Evolutionary conservation across 2,113 vertebrate species (phyloP).

Genomic region (Carlito syrichta): DNA sequence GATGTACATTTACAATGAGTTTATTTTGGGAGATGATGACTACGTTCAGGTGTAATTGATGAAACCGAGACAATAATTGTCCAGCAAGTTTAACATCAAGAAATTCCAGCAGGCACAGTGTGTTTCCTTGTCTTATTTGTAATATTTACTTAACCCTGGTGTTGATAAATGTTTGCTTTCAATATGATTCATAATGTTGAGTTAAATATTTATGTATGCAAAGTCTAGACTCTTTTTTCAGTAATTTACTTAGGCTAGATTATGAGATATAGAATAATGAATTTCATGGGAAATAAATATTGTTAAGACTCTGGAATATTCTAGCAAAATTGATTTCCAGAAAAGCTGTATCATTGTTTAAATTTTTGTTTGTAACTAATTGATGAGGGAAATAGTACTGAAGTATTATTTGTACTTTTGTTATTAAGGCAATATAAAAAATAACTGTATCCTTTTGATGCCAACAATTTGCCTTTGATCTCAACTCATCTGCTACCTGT

Average conservation of each 20-base stretch:
- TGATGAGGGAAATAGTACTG: background rate
- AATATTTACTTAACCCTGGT: background rate
- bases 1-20: background rate
- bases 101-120: background rate
- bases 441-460: background rate
- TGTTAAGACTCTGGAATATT: background rate
- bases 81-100: background rate
- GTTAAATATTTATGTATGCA: background rate
- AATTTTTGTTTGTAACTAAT: background rate
- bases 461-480: background rate
- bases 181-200: background rate
- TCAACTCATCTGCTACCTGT: background rate
- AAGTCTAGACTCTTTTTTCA: background rate
- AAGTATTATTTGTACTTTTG: background rate
- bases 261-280: background rate
- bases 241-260: background rate
- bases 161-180: background rate
- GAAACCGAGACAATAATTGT: background rate
- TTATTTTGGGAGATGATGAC: background rate
- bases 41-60: background rate
- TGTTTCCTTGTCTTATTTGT: background rate
- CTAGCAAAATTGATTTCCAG: background rate
- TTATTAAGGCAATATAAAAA: background rate
- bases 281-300: background rate
- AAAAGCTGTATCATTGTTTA: background rate